phyloP scores from a whole-genome alignment of 2,888 invertebrate species.

The Unio pictorum region DNA sequence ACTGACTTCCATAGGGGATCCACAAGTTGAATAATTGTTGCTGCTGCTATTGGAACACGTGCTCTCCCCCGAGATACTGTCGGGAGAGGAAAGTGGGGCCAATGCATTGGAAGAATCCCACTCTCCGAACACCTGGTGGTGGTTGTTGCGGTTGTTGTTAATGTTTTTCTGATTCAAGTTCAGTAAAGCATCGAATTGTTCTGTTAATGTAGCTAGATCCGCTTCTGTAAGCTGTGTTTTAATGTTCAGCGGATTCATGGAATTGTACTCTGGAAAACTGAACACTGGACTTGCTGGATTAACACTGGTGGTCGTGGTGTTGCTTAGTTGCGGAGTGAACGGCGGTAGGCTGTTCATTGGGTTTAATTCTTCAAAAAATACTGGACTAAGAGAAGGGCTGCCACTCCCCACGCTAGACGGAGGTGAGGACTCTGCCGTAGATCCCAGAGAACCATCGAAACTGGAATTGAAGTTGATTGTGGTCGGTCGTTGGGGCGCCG shows the following conservation, averaged over 20 bases:
- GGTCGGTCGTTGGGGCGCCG: constrained; percentile 47
- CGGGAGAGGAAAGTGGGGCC: constrained; percentile 51
- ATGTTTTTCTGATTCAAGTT: constrained; percentile 43
- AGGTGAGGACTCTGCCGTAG: constrained; percentile 75
- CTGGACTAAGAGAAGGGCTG: constrained; percentile 78
- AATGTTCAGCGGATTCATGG: constrained; percentile 44
- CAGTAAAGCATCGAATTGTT: constrained; percentile 42
- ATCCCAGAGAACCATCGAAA: constrained; percentile 70
- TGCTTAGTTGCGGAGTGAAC: constrained; percentile 3
- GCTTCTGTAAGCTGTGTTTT: constrained; percentile 45
- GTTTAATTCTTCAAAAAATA: constrained; percentile 58
- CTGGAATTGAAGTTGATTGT: constrained; percentile 63
- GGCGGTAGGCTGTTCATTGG: constrained; percentile 23
- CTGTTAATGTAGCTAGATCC: constrained; percentile 37
- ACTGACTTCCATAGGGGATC: constrained; percentile 53
- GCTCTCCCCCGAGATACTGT: constrained; percentile 58
- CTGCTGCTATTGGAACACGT: constrained; percentile 41
- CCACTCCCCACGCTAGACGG: constrained; percentile 79
- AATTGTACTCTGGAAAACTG: constrained; percentile 25
- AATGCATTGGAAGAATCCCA: constrained; percentile 28
- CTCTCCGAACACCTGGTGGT: constrained; percentile 42
- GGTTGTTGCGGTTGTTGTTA: constrained; percentile 36
- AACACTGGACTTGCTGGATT: constrained; percentile 37
- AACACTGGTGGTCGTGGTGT: constrained; percentile 13
- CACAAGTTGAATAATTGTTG: constrained; percentile 38